phyloP scores from a whole-genome alignment of 1,140 invertebrate genomes.

The Cyclargus thomasi region DNA sequence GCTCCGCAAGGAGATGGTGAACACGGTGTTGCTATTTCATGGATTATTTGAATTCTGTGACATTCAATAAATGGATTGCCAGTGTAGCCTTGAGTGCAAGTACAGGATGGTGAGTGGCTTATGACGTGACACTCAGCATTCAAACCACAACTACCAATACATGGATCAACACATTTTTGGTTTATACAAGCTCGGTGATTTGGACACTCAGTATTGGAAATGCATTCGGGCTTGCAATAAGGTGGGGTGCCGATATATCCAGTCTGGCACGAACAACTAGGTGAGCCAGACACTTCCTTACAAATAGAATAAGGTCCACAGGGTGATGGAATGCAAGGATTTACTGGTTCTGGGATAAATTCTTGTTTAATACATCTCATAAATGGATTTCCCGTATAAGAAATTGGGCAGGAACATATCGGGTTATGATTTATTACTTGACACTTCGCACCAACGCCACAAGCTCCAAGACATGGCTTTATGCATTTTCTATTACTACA shows the following conservation, averaged over 20 bases:
- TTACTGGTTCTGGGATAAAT: constrained; percentile 59
- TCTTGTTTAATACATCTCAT: constrained; percentile 75
- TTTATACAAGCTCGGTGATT: constrained; percentile 78
- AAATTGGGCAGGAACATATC: constrained; percentile 81
- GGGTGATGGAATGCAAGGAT: constrained; percentile 79
- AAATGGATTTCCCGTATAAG: constrained; percentile 84
- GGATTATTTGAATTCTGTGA: constrained; percentile 59
- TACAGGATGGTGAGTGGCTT: constrained; percentile 79
- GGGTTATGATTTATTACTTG: constrained; percentile 86
- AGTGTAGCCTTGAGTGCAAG: constrained; percentile 76
- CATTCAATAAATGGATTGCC: constrained; percentile 79
- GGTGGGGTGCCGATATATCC: constrained; percentile 78
- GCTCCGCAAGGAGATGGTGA: constrained; percentile 86
- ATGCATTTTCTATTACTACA: constrained; percentile 84
- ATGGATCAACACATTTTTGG: constrained; percentile 79
- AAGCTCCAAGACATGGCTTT: constrained; percentile 84
- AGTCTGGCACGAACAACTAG: constrained; percentile 78
- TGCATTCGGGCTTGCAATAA: constrained; percentile 81
- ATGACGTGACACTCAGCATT: constrained; percentile 78
- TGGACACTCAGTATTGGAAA: constrained; percentile 79
- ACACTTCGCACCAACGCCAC: constrained; percentile 81
- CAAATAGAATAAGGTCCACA: constrained; percentile 81
- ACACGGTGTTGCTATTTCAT: constrained; percentile 77
- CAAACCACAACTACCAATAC: constrained; percentile 76
- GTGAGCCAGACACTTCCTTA: constrained; percentile 75